Base-by-base conservation (phyloP, 2,797 vertebrate species). In the Myiotriccus ornatus region DNA sequence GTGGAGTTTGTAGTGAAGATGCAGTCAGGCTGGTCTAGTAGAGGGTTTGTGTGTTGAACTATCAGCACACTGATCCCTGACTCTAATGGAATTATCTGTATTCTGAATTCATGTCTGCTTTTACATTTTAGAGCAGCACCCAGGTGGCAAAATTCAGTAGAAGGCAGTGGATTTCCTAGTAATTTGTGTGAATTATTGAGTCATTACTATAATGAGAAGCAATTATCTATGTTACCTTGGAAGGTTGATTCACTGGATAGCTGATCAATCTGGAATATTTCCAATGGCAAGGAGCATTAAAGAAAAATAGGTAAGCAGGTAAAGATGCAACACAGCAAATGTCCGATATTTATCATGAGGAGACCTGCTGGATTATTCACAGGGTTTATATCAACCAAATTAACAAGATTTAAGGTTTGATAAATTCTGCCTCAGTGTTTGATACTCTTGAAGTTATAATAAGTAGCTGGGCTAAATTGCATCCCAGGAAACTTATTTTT, bases 211-310 rank as follows among this genome's bases (percentile, higher is more conserved):
- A 91, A 94, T 47, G 47, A 56, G 70, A 65, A 75, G 68, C 78
- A 84, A 94, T 90, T 84, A 85, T 32, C 59, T 95, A 18, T 2
- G 2, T 71, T 93, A 39, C 73, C 47, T 87, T 83, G 75, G 67
- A 86, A 90, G 82, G 74, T 10, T 34, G 4, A 44, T 70, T 91
- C 56, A 47, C 32, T 62, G 49, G 47, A 19, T 46, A 90, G 60
- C 70, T 89, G 85, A 90, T 87, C 93, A 60, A 70, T 79, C 67
- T 82, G 95, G 90, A 89, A 50, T 80, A 57, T 83, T 87, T 83
- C 64, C 71, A 89, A 24, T 43, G 35, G 44, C 67, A 67, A 35
- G 41, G 14, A 83, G 46, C 60, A 68, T 41, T 79, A 5, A 16
- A 84, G 63, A 89, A 70, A 75, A 53, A 57, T 3, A 75, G 7